Conservation (phyloP, 1,140 invertebrate species). For the Diplogasteroides magnus region DNA sequence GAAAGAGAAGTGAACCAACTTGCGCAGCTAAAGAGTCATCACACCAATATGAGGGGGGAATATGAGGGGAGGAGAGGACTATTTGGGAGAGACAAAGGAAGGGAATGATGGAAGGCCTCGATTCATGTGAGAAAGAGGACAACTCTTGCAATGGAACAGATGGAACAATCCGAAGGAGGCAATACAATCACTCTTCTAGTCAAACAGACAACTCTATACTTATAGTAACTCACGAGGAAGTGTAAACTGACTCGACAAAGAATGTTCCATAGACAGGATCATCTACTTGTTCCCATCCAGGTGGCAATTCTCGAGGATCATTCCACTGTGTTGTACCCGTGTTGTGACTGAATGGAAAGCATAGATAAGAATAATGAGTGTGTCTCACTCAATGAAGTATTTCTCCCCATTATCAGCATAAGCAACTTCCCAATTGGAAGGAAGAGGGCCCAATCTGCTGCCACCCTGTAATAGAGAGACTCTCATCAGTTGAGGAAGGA, state of each 20-base stretch:
- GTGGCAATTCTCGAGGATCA: constrained; percentile 67
- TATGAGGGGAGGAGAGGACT: too few species aligned
- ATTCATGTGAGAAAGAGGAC: too few species aligned
- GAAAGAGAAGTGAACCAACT: too few species aligned
- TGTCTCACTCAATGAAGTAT: constrained; percentile 92
- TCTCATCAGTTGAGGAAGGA: background rate
- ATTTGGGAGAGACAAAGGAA: too few species aligned
- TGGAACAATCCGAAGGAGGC: too few species aligned
- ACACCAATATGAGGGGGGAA: too few species aligned
- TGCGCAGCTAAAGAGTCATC: too few species aligned
- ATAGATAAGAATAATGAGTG: background rate
- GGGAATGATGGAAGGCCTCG: too few species aligned
- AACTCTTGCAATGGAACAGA: too few species aligned
- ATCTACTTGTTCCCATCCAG: constrained; percentile 96
- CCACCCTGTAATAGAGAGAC: background rate
- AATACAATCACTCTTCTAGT: too few species aligned
- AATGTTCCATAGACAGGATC: constrained; percentile 96
- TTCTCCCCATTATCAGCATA: constrained; percentile 90
- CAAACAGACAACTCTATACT: constrained; percentile 16
- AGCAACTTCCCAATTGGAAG: constrained; percentile 91
- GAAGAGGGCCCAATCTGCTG: constrained; percentile 72
- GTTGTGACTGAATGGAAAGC: constrained; percentile 45
- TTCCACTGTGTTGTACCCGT: constrained; percentile 54
- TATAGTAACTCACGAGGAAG: constrained; percentile 14
- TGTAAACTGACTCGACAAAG: constrained; percentile 76